Evolutionary conservation across 2,113 vertebrate species (phyloP).

Genomic region (Crypturellus undulatus): DNA sequence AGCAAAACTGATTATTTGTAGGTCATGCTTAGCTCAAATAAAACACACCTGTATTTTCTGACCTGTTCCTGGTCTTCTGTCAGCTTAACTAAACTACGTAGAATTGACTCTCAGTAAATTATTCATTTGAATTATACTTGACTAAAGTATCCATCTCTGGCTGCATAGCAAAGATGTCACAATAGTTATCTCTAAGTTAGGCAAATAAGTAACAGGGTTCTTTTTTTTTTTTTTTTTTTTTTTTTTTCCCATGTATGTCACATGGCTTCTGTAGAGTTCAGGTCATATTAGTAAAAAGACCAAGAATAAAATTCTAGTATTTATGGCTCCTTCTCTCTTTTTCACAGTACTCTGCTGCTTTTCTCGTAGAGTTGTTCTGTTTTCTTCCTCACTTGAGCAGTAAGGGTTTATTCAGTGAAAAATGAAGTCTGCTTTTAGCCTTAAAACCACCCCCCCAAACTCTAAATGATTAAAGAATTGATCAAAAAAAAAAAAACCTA

Average conservation of each 20-base stretch:
- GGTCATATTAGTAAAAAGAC: background rate
- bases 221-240: background rate
- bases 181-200: slow-evolving; percentile 31
- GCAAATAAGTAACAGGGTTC: slow-evolving; percentile 14
- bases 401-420: background rate
- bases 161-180: slow-evolving; percentile 31
- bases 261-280: background rate
- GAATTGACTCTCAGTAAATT: background rate
- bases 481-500: background rate
- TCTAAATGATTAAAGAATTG: background rate
- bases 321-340: background rate
- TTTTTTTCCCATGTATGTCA: background rate
- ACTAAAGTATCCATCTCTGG: background rate
- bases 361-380: background rate
- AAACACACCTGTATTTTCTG: background rate
- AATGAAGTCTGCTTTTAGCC: background rate
- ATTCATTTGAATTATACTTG: background rate
- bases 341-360: background rate
- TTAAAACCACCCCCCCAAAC: background rate
- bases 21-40: slow-evolving; percentile 17
- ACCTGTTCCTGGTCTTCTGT: background rate
- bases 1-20: slow-evolving; percentile 42
- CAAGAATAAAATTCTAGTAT: background rate
- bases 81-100: background rate
- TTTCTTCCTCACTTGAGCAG: background rate